These are phyloP conservation scores for Montipora foliosa DNA, from an alignment of 64 coral and sea anemone genomes.

Conservation along the genomic window DNA sequence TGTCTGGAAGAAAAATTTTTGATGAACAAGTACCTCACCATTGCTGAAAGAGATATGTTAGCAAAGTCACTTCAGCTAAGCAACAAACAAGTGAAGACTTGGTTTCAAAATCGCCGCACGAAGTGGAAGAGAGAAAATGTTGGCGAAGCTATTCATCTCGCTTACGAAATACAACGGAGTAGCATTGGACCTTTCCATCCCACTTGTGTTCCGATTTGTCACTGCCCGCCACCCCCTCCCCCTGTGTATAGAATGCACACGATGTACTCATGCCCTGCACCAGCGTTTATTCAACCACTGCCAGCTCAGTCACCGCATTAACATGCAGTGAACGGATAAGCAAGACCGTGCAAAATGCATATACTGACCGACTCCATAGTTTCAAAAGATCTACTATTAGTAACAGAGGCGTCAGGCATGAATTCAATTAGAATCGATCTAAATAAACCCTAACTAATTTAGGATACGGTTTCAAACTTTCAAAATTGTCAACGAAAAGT, in stretches of 20 bases:
- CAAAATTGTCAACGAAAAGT: background rate
- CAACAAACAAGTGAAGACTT: constrained; percentile 97
- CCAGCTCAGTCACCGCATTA: background rate
- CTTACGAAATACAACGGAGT: constrained; percentile 76
- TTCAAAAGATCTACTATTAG: too few relatives aligned
- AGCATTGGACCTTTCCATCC: constrained; percentile 68
- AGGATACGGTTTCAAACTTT: background rate
- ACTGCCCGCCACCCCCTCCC: constrained; percentile 71
- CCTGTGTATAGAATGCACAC: constrained; percentile 79
- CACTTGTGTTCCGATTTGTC: constrained; percentile 77
- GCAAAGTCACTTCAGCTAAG: constrained; percentile 94
- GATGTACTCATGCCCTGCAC: constrained; percentile 51
- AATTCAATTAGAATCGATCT: background rate
- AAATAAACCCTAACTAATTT: background rate
- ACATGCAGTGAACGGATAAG: background rate
- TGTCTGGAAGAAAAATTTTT: constrained; percentile 97
- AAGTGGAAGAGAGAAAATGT: constrained; percentile 99
- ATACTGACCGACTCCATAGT: too few relatives aligned
- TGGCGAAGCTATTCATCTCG: constrained; percentile 85
- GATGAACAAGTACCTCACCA: constrained; percentile 95
- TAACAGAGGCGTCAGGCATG: background rate
- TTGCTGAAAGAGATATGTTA: constrained; percentile 92
- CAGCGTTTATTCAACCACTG: constrained; percentile 30
- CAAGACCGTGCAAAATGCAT: too few relatives aligned
- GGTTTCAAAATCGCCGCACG: constrained; percentile 98